These are phyloP conservation scores for Ornithoptera priamus DNA, from an alignment of 2,888 invertebrate species.

Conservation along the genomic window DNA sequence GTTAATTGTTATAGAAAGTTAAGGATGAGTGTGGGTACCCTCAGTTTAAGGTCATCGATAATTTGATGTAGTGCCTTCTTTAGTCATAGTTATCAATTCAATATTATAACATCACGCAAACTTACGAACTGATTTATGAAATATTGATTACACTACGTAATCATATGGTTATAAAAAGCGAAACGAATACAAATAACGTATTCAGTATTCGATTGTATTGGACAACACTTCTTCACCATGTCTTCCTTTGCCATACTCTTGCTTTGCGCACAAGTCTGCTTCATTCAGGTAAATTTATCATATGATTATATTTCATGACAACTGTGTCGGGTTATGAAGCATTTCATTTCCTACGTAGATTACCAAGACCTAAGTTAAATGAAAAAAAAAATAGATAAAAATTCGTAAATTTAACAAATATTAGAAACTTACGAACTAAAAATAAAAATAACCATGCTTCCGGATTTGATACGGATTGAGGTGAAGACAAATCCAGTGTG, in stretches of 20 bases:
- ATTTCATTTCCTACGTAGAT: too few species aligned
- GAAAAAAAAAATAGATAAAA: too few species aligned
- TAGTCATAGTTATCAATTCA: background rate
- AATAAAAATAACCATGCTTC: too few species aligned
- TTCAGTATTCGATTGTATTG: slow-evolving; percentile 7
- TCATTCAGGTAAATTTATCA: slow-evolving; percentile 35
- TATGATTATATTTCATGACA: background rate
- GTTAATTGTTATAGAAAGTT: too few species aligned
- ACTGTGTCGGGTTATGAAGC: too few species aligned
- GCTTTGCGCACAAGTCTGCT: slow-evolving; percentile 34
- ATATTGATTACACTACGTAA: slow-evolving; percentile 1
- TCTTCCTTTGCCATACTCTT: slow-evolving; percentile 33
- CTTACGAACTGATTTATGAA: background rate
- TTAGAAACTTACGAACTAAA: too few species aligned
- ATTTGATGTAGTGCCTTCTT: background rate
- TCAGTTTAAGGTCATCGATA: background rate
- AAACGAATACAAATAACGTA: background rate
- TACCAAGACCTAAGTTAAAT: too few species aligned
- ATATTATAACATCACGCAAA: background rate
- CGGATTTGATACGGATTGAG: too few species aligned
- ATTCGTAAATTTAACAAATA: too few species aligned
- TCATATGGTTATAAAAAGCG: slow-evolving; percentile 7
- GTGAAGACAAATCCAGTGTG: too few species aligned
- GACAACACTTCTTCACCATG: slow-evolving; percentile 28
- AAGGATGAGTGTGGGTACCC: too few species aligned